phyloP scores from a whole-genome alignment of 2,113 vertebrate species.

The pig (Sus scrofa) region T2T-Sscrofa CM000817.6:123717001-123717500 shows the following conservation, averaged over 20 bases:
- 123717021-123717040: not conserved
- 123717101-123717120: not conserved
- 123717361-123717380: no score
- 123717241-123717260: no score
- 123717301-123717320: no score
- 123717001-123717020: not conserved
- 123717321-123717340: no score
- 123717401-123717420: slow-evolving; percentile 58
- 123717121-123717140: not conserved
- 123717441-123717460: slow-evolving; percentile 50
- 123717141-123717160: not conserved
- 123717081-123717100: not conserved
- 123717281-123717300: no score
- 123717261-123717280: no score
- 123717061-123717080: not conserved
- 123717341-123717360: no score
- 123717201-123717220: not conserved
- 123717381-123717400: not conserved
- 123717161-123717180: not conserved
- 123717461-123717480: not conserved
- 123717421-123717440: not conserved
- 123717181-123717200: not conserved
- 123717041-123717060: not conserved
- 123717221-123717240: slow-evolving; percentile 26
- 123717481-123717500: not conserved